These are phyloP conservation scores for Chrysodeixis includens DNA, from an alignment of 2,888 invertebrate species.

Conservation along the genomic window DNA sequence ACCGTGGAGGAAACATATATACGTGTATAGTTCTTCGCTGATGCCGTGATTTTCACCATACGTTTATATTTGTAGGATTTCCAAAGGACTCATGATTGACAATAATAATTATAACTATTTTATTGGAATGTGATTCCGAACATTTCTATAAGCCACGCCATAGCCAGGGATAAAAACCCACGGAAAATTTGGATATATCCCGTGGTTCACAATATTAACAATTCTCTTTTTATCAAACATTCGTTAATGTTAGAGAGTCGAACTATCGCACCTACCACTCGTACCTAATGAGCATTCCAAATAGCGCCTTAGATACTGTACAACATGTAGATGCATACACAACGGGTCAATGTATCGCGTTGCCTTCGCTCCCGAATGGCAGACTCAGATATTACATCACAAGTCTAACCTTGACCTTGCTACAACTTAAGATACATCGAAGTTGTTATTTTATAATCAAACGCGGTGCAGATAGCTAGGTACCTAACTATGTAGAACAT, in stretches of 20 bases:
- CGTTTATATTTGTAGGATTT: too few species aligned
- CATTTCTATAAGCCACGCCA: too few species aligned
- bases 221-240: not conserved
- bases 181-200: too few species aligned
- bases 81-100: not conserved
- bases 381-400: conserved; percentile 2
- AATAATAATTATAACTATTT: too few species aligned
- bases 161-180: too few species aligned
- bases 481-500: not conserved
- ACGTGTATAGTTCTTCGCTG: not conserved
- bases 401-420: conserved; percentile 6
- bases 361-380: not conserved
- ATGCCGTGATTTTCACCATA: too few species aligned
- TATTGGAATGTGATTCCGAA: too few species aligned
- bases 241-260: not conserved
- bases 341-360: not conserved
- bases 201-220: not conserved
- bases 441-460: not conserved
- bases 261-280: not conserved
- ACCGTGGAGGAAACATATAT: not conserved
- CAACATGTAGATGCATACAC: not conserved
- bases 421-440: conserved; percentile 1
- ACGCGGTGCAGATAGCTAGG: not conserved
- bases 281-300: not conserved
- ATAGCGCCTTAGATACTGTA: not conserved